These are phyloP conservation scores for Entomyzon cyanotis DNA, from an alignment of 2,113 vertebrate species.

Conservation along the genomic window DNA sequence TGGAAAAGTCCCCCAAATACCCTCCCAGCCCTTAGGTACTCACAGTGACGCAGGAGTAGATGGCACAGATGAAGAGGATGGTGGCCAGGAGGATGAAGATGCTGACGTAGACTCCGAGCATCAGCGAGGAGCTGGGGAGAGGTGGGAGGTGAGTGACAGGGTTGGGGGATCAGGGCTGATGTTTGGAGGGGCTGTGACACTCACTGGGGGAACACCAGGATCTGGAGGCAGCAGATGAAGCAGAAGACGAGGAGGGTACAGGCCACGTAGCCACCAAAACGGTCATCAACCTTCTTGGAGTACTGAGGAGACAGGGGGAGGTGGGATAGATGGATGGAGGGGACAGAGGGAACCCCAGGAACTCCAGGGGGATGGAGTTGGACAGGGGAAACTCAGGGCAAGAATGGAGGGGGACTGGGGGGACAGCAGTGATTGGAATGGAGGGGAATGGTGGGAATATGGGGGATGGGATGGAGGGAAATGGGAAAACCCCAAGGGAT, in stretches of 20 bases:
- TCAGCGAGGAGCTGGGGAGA: conserved; percentile 81
- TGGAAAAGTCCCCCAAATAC: accelerated
- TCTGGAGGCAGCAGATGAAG: conserved; percentile 94
- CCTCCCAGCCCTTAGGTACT: not conserved
- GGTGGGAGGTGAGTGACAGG: not conserved
- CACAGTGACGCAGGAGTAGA: conserved; percentile 92
- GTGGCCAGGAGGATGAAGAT: conserved; percentile 86
- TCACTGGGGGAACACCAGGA: conserved; percentile 91
- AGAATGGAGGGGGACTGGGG: not conserved
- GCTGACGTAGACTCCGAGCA: conserved; percentile 86
- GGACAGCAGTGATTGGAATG: not conserved
- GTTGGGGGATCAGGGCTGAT: not conserved
- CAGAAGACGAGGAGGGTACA: conserved; percentile 93
- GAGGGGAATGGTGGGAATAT: not conserved
- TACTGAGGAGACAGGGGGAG: conserved; percentile 75
- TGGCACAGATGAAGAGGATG: conserved; percentile 88
- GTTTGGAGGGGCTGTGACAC: not conserved
- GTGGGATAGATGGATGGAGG: not conserved
- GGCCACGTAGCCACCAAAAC: conserved; percentile 91
- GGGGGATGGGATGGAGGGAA: too few species aligned
- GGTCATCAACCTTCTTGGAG: conserved; percentile 92
- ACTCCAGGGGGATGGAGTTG: too few species aligned
- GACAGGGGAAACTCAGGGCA: not conserved
- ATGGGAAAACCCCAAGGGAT: too few species aligned
- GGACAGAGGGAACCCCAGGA: too few species aligned